phyloP scores from a whole-genome alignment of 2,888 invertebrate genomes.

The Anoplius nigerrimus region DNA sequence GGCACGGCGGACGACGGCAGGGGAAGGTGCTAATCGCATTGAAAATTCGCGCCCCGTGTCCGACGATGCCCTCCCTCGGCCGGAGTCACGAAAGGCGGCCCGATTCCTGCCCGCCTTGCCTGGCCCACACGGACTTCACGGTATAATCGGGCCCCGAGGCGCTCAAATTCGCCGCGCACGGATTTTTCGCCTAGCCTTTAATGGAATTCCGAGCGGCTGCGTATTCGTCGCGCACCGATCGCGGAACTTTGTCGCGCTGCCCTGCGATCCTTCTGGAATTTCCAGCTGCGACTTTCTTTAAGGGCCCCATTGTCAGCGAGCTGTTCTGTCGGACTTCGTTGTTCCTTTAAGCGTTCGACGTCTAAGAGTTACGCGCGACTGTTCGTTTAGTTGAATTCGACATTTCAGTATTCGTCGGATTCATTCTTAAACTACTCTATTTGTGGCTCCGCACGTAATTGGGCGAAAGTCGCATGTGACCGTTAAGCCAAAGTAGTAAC shows the following conservation, averaged over 20 bases:
- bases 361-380: too few species aligned
- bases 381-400: too few species aligned
- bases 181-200: slow-evolving; percentile 1
- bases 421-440: too few species aligned
- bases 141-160: slow-evolving; percentile 48
- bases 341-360: too few species aligned
- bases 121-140: slow-evolving; percentile 39
- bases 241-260: slow-evolving; percentile 13
- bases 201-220: slow-evolving; percentile 15
- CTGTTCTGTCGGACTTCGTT: too few species aligned
- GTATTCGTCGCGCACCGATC: slow-evolving; percentile 25
- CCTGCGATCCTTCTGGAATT: slow-evolving; percentile 19
- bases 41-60: slow-evolving; percentile 62
- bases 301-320: neutral
- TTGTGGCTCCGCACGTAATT: too few species aligned
- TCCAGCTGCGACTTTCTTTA: slow-evolving; percentile 30
- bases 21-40: slow-evolving; percentile 61
- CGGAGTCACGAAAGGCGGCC: slow-evolving; percentile 30
- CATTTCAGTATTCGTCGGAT: too few species aligned
- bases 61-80: slow-evolving; percentile 32
- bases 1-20: slow-evolving; percentile 26
- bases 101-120: slow-evolving; percentile 17
- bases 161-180: slow-evolving; percentile 23
- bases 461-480: too few species aligned
- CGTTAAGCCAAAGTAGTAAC: too few species aligned